Evolutionary conservation across 2,888 invertebrate species (phyloP).

Genomic region (Apotomis capreana): DNA sequence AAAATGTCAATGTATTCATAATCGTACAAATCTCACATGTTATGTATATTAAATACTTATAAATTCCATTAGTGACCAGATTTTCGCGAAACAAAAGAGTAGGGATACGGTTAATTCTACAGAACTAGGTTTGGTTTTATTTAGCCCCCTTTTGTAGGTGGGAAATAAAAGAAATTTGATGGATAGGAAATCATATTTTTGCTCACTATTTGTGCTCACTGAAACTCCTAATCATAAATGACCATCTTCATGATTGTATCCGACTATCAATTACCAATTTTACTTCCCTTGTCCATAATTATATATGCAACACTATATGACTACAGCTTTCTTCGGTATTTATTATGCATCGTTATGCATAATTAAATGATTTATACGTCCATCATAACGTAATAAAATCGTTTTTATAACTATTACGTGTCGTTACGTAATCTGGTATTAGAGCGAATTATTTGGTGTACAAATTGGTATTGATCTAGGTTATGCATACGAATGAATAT

Average conservation of each 20-base stretch:
- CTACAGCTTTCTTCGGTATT: constrained; percentile 21
- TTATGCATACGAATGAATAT: constrained; percentile 24
- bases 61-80: too few relatives aligned
- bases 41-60: too few relatives aligned
- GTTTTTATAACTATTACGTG: constrained; percentile 11
- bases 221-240: too few relatives aligned
- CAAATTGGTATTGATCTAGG: constrained; percentile 23
- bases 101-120: too few relatives aligned
- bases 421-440: constrained; percentile 13
- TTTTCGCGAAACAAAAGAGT: too few relatives aligned
- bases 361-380: constrained; percentile 21
- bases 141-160: too few relatives aligned
- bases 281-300: background rate
- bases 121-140: too few relatives aligned
- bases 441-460: constrained; percentile 6
- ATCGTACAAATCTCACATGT: background rate
- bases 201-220: too few relatives aligned
- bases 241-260: too few relatives aligned
- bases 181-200: too few relatives aligned
- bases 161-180: too few relatives aligned
- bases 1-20: constrained; percentile 16
- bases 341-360: constrained; percentile 20
- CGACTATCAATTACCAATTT: background rate
- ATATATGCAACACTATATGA: background rate
- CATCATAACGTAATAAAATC: constrained; percentile 26